Percentiles rank a stretch among this genome's conserved stretches.
Conservation (phyloP, 2,113 vertebrate genomes). For the Gavia stellata region DNA sequence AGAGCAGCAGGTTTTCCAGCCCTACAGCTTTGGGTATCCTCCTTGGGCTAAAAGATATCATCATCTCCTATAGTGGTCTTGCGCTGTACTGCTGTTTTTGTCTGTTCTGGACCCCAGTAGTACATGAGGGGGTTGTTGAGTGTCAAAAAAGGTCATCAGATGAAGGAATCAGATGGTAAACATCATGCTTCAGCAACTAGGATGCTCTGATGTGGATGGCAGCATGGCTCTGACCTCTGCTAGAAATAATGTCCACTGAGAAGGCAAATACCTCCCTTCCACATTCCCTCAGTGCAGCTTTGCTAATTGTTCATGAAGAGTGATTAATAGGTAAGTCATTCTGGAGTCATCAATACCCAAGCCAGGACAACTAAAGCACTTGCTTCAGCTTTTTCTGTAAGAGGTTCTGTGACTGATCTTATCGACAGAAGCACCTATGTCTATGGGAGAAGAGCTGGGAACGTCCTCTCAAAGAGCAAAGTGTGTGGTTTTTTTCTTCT, state of each 20-base stretch:
- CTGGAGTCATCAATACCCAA: not conserved
- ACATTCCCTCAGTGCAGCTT: rapidly evolving
- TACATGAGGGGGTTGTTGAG: rapidly evolving
- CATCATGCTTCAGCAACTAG: rapidly evolving
- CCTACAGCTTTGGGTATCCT: not conserved
- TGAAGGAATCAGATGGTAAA: not conserved
- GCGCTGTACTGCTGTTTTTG: not conserved
- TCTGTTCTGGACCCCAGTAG: not conserved
- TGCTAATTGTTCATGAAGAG: not conserved
- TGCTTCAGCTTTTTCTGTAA: not conserved
- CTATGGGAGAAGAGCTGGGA: not conserved
- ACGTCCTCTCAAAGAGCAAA: not conserved
- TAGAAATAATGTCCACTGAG: not conserved
- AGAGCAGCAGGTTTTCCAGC: not conserved
- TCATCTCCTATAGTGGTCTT: not conserved
- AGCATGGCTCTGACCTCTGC: not conserved
- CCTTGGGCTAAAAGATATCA: not conserved
- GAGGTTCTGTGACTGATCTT: not conserved
- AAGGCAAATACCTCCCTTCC: not conserved
- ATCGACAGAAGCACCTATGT: not conserved
- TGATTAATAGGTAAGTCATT: not conserved
- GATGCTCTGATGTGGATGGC: not conserved
- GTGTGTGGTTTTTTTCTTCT: not conserved
- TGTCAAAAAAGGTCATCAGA: not conserved
- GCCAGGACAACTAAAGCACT: not conserved